Evolutionary conservation across 2,888 invertebrate species (phyloP).

Genomic region (Halictus ligatus): DNA sequence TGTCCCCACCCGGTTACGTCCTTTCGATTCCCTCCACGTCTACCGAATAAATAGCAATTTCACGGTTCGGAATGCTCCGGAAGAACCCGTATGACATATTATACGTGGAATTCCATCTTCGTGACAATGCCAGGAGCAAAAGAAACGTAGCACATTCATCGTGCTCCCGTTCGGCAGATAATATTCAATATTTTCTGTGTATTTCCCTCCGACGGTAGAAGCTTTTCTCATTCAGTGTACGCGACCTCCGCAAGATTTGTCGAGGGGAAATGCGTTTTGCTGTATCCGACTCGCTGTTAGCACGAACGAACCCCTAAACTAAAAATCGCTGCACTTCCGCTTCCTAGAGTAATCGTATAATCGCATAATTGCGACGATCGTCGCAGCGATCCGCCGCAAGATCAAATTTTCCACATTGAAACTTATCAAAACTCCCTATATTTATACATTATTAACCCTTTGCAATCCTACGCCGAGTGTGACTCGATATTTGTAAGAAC

Average conservation of each 20-base stretch:
- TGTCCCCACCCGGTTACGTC: conserved; percentile 1
- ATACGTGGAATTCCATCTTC: conserved; percentile 55
- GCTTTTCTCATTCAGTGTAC: conserved; percentile 14
- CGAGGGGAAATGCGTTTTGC: neutral
- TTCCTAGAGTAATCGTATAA: neutral
- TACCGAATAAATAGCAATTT: conserved; percentile 69
- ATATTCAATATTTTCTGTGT: conserved; percentile 38
- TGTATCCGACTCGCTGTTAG: neutral
- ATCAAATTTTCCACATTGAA: too few species aligned
- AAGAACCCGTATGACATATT: conserved; percentile 57
- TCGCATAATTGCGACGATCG: too few species aligned
- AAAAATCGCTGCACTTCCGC: neutral
- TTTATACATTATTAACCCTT: too few species aligned
- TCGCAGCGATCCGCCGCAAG: too few species aligned
- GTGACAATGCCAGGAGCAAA: conserved; percentile 42
- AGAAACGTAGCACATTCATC: conserved; percentile 25
- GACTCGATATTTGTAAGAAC: too few species aligned
- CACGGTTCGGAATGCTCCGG: conserved; percentile 59
- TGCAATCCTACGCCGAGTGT: too few species aligned
- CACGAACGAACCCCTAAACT: neutral
- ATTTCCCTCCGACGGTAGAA: neutral
- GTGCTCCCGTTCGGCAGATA: conserved; percentile 30
- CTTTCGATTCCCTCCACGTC: conserved; percentile 23
- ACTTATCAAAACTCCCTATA: too few species aligned
- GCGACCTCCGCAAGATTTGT: neutral